Conservation (phyloP, 1,140 invertebrate species). For the Penaeus chinensis region DNA sequence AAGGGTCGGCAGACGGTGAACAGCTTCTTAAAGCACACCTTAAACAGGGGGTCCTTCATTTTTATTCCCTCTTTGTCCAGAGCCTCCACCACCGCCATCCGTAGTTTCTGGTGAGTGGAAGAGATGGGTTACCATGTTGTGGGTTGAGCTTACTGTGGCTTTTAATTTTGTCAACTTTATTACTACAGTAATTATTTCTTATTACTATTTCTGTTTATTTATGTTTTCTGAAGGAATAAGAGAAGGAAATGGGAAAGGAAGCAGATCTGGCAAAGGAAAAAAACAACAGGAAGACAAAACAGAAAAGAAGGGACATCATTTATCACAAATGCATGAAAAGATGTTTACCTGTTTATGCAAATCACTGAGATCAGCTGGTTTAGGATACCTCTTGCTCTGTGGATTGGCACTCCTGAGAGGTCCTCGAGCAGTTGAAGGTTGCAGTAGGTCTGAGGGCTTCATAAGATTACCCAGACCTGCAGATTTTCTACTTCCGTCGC, state of each 20-base stretch:
- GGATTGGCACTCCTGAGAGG: neutral
- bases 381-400: constrained; percentile 24
- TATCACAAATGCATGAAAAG: neutral
- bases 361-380: constrained; percentile 56
- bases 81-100: constrained; percentile 55
- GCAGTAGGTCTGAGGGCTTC: constrained; percentile 56
- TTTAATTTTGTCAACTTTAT: too few species aligned
- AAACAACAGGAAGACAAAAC: neutral
- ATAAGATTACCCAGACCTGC: constrained; percentile 22
- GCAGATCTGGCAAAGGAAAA: neutral
- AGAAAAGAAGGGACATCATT: neutral
- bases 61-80: constrained; percentile 57
- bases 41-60: constrained; percentile 60
- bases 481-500: neutral
- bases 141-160: too few species aligned
- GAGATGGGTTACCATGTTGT: neutral
- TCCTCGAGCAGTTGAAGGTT: constrained; percentile 22
- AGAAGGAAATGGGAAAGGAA: neutral
- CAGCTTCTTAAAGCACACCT: constrained; percentile 63
- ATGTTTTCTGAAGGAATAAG: too few species aligned
- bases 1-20: constrained; percentile 61
- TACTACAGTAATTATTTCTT: too few species aligned
- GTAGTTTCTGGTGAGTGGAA: constrained; percentile 46
- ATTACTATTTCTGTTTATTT: too few species aligned
- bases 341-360: constrained; percentile 57